phyloP scores from a whole-genome alignment of 1,140 invertebrate species.

The Cepaea nemoralis region DNA sequence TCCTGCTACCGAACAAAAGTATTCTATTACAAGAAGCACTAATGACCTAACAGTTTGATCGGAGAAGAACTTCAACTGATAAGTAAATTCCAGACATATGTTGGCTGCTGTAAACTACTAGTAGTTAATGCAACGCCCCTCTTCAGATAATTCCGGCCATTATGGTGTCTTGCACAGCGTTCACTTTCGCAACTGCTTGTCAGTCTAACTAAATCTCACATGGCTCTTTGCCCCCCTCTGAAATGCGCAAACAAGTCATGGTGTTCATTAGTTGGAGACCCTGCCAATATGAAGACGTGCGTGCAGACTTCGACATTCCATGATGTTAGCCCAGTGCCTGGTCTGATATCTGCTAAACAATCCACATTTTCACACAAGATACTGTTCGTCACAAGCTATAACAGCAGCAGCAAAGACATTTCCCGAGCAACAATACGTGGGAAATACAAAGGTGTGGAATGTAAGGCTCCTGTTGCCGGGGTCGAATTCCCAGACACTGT shows the following conservation, averaged over 20 bases:
- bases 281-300: neutral
- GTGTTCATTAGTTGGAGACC: neutral
- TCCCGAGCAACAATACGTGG: neutral
- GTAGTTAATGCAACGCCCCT: neutral
- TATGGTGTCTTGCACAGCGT: neutral
- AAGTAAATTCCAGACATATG: neutral
- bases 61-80: neutral
- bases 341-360: neutral
- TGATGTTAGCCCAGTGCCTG: neutral
- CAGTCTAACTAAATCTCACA: neutral
- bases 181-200: neutral
- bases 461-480: neutral
- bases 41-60: no score
- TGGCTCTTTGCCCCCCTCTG: neutral
- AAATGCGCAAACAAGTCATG: neutral
- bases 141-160: neutral
- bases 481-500: conserved; percentile 7
- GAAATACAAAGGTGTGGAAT: conserved; percentile 15
- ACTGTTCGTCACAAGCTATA: neutral
- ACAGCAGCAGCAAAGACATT: neutral
- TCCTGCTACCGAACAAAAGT: no score
- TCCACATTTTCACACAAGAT: neutral
- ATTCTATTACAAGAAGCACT: no score
- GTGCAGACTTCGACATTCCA: neutral
- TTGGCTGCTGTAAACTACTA: neutral